These are phyloP conservation scores for Mastigias papua DNA, from an alignment of 30 jellyfish, hydroid and myxozoan species.

Conservation along the genomic window DNA sequence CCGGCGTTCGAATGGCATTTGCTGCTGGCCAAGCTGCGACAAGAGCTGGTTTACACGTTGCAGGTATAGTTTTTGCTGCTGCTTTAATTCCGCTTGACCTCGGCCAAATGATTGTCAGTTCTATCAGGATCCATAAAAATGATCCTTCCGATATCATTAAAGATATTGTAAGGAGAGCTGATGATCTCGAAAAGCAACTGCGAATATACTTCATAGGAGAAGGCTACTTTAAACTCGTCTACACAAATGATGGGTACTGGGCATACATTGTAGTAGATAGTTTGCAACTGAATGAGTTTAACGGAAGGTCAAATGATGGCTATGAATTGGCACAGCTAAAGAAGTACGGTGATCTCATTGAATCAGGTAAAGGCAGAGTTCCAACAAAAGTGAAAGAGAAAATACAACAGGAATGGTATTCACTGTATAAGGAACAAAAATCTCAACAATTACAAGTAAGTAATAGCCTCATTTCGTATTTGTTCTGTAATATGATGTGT, in stretches of 20 bases:
- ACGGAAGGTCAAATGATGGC: background rate
- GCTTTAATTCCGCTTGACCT: conserved; percentile 59
- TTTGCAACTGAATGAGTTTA: background rate
- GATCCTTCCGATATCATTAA: conserved; percentile 27
- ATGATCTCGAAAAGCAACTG: conserved; percentile 35
- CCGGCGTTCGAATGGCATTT: conserved; percentile 28
- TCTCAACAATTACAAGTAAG: no score
- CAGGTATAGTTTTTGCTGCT: conserved; percentile 52
- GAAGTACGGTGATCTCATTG: conserved; percentile 21
- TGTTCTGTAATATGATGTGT: no score
- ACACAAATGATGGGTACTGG: conserved; percentile 39
- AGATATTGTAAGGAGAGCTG: conserved; percentile 41
- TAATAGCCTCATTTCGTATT: no score
- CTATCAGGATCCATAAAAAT: conserved; percentile 42
- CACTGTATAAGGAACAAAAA: conserved; percentile 17
- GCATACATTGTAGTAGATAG: conserved; percentile 25
- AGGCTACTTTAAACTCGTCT: conserved; percentile 21
- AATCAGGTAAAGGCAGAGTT: conserved; percentile 24
- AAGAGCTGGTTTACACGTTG: conserved; percentile 70
- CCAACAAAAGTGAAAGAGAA: conserved; percentile 6
- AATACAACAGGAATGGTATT: conserved; percentile 54
- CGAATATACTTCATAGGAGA: conserved; percentile 13
- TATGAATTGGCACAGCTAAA: background rate
- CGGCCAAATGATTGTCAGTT: conserved; percentile 51
- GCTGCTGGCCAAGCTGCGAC: conserved; percentile 56